phyloP scores from a whole-genome alignment of 2,888 invertebrate genomes.

The Lepas anatifera region DNA sequence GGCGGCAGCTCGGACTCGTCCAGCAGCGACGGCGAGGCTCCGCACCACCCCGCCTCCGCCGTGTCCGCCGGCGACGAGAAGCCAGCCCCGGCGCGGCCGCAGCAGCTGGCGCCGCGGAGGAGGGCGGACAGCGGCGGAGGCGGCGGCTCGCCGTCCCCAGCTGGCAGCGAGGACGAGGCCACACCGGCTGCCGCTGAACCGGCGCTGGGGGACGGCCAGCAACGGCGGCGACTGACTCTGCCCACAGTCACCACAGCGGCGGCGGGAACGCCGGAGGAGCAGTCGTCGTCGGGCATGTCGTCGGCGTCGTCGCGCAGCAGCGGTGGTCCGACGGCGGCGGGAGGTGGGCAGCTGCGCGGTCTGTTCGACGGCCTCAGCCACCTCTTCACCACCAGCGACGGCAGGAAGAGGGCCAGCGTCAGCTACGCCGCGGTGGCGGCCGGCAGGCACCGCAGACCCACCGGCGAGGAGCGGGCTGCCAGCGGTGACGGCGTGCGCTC shows the following conservation, averaged over 20 bases:
- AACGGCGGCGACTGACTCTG: not conserved
- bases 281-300: slow-evolving; percentile 24
- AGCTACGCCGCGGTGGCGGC: slow-evolving; percentile 31
- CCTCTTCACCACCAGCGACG: slow-evolving; percentile 35
- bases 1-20: not conserved
- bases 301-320: slow-evolving; percentile 27
- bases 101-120: not conserved
- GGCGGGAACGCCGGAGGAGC: slow-evolving; percentile 23
- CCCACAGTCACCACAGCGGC: not conserved
- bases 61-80: not conserved
- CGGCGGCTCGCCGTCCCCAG: not conserved
- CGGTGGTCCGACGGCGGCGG: slow-evolving; percentile 23
- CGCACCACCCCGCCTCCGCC: not conserved
- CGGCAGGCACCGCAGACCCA: slow-evolving; percentile 27
- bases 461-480: slow-evolving; percentile 28
- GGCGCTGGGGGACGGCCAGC: too few relatives aligned
- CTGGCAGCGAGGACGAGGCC: not conserved
- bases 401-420: slow-evolving; percentile 30
- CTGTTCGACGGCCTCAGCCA: slow-evolving; percentile 38
- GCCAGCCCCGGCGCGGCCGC: not conserved
- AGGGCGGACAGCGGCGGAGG: not conserved
- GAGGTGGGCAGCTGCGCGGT: slow-evolving; percentile 31
- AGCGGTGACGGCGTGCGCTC: not conserved
- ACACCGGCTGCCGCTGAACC: not conserved
- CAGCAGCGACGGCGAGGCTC: not conserved